phyloP scores from a whole-genome alignment of 2,113 vertebrate species.

The Strix uralensis region DNA sequence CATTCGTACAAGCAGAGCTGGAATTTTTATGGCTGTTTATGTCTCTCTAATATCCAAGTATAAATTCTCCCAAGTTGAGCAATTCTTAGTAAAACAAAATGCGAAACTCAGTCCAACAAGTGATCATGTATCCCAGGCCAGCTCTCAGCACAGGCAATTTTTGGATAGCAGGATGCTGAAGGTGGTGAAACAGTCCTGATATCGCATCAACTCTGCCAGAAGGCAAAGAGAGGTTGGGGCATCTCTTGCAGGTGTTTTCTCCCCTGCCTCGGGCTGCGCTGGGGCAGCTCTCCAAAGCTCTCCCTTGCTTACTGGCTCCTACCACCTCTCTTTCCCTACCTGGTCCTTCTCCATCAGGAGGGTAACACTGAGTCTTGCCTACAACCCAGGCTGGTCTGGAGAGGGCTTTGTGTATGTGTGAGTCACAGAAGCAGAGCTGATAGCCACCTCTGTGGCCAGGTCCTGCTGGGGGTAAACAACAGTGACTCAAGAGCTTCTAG shows the following conservation, averaged over 20 bases:
- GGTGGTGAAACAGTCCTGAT: neutral
- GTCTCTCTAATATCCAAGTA: conserved; percentile 34
- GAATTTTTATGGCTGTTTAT: conserved; percentile 54
- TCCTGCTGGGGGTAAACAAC: neutral
- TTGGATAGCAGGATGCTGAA: neutral
- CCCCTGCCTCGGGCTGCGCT: neutral
- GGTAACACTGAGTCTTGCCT: neutral
- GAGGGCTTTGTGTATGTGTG: neutral
- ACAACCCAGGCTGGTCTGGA: neutral
- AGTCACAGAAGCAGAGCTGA: neutral
- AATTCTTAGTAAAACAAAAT: neutral
- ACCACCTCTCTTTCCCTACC: neutral
- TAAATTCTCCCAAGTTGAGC: conserved; percentile 22
- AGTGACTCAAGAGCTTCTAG: neutral
- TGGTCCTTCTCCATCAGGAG: neutral
- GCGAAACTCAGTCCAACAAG: neutral
- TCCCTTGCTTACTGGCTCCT: neutral
- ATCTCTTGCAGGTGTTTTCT: neutral
- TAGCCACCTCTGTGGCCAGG: neutral
- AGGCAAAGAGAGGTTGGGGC: neutral
- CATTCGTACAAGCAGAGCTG: conserved; percentile 45
- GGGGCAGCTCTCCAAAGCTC: neutral
- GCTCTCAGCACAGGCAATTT: neutral
- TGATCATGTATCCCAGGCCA: accelerated
- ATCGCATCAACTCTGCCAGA: neutral